Base-by-base conservation (phyloP, 2,113 vertebrate genomes). In the Calidris pygmaea region DNA sequence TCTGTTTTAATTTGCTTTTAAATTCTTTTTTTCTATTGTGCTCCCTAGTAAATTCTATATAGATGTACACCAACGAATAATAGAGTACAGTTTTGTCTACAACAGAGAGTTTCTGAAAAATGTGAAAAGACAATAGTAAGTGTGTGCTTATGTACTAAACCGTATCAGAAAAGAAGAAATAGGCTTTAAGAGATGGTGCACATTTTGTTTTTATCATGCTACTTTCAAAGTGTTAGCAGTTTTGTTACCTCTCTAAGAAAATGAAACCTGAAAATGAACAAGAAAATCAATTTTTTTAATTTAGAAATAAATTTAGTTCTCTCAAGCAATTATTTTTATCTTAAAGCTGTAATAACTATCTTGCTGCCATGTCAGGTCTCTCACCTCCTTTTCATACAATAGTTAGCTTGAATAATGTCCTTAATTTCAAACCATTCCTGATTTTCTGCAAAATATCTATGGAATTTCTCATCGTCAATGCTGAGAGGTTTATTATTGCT, bases 241-340 rank as follows among this genome's bases (percentile, higher is more conserved):
- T 95, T 95, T 93, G 8, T 16, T 89, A 79, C 59, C 34, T 95
- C 70, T 90, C 29, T 75, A 89, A 76, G 50, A 95, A 97, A 98
- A 96, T 68, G 39, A 87, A 96, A 95, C 55, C 29, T 86, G 58
- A 94, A 96, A 97, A 96, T 87, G 56, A 90, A 94, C 91, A 94
- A 35, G 3, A 92, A 96, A 89, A 96, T 95, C 88, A 96, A 95
- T 89, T 91, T 95, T 96, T 22, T 53, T 17, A 17, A 74, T 95
- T 95, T 96, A 87, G 93, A 75, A 95, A 77, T 41, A 96, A 97
- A 97, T 95, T 96, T 95, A 97, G 95, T 87, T 95, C 80, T 53
- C 60, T 52, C 47, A 67, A 78, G 59, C 97, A 96, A 96, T 86
- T 83, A 96, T 91, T 98, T 98, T 96, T 95, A 92, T 94, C 91